These are phyloP conservation scores for Neosilurus hyrtlii DNA, from an alignment of 2,797 vertebrate species.

Conservation along the genomic window DNA sequence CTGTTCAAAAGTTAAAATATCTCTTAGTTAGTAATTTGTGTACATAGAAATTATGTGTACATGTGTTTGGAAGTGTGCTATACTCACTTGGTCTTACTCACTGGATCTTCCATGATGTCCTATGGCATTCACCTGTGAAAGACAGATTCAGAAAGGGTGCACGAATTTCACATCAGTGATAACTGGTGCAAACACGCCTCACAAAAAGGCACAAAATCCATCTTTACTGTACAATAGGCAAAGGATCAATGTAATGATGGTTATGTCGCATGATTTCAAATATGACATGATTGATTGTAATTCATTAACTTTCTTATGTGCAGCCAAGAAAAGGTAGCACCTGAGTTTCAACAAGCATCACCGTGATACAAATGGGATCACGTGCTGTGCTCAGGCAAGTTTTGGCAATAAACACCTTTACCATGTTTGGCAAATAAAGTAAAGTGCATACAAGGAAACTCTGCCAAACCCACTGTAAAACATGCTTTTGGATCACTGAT, in stretches of 20 bases:
- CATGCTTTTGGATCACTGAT: not conserved
- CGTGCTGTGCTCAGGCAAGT: not conserved
- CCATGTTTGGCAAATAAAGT: conserved; percentile 15
- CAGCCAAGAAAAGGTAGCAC: not conserved
- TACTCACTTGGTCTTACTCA: conserved; percentile 70
- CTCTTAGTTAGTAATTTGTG: conserved; percentile 61
- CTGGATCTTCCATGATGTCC: conserved; percentile 62
- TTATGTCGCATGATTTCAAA: not conserved
- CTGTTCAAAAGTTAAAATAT: conserved; percentile 31
- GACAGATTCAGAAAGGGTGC: not conserved
- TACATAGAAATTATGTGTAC: conserved; percentile 42
- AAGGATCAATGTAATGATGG: not conserved
- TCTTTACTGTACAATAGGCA: not conserved
- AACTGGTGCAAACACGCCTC: too few species aligned
- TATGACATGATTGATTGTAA: not conserved
- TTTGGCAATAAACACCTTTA: conserved; percentile 23
- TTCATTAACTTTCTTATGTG: not conserved
- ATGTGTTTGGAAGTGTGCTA: not conserved
- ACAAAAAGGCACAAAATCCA: conserved; percentile 1
- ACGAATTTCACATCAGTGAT: not conserved
- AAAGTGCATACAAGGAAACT: not conserved
- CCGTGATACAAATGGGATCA: not conserved
- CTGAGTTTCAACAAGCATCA: not conserved
- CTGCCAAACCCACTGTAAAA: not conserved
- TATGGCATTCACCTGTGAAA: conserved; percentile 68